Base-by-base conservation (phyloP, 2,113 vertebrate genomes). In the Crotalus helleri region DNA sequence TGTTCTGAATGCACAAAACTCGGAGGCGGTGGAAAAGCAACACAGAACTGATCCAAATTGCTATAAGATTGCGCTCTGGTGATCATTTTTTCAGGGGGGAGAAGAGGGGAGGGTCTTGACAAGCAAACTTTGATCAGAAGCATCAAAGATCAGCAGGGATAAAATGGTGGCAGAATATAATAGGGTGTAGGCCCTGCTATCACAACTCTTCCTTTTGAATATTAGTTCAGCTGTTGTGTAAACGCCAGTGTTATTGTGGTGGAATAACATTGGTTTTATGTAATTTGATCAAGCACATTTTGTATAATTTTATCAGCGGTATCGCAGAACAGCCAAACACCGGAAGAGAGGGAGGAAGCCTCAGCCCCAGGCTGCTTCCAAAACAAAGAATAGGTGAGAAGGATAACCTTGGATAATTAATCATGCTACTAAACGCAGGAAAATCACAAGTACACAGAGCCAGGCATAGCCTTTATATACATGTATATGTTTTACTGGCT, bases 91-190 rank as follows among this genome's bases (percentile, higher is more conserved):
- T 81, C 1, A 0, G 21, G 57, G 2, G 1, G 21, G 57, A 26
- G 96, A 8, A 69, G 13, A 26, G 26, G 1, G 26, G n/a, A 9
- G 96, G 8, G 97, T 96, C 97, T 95, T 95, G 87, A 95, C 92
- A 93, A 24, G 55, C 96, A 97, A 96, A 97, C 95, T 97, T 97
- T 97, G 96, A 98, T 97, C 97, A 96, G 97, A 97, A 95, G 94
- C 95, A 94, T 97, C 96, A 97, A 97, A 97, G 96, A 96, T 97
- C 94, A 94, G 4, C 95, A 85, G 91, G 94, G 94, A 97, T 97
- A 97, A 97, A 97, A 96, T 95, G 94, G 93, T 90, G 94, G 96
- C 96, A 94, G 86, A 92, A 96, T 95, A 91, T 94, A 96, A 96
- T 95, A 95, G 89, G 59, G 81, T 44, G 89, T 92, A 95, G 54